These are phyloP conservation scores for Ictalurus furcatus DNA, from an alignment of 2,113 vertebrate species.

Conservation along the genomic window DNA sequence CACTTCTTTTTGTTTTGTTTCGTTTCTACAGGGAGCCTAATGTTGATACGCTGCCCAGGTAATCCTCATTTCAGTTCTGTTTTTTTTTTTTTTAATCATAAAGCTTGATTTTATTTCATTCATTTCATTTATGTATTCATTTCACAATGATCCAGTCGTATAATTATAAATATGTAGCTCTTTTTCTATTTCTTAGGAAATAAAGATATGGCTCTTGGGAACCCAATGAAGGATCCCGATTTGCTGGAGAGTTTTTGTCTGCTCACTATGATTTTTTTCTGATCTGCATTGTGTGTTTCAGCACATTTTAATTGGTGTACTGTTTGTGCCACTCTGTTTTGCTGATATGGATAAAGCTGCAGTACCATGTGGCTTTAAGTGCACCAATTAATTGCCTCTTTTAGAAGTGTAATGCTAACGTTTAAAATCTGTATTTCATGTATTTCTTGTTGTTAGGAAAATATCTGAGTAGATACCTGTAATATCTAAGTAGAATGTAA, in stretches of 20 bases:
- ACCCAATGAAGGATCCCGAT: not conserved
- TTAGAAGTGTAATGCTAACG: not conserved
- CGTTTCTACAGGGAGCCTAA: conserved; percentile 67
- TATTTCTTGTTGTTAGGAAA: not conserved
- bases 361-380: not conserved
- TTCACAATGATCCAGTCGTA: not conserved
- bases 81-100: not conserved
- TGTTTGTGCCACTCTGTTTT: not conserved
- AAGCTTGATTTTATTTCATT: too few relatives aligned
- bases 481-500: not conserved
- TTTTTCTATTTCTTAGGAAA: conserved; percentile 31
- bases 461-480: not conserved
- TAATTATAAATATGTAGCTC: not conserved
- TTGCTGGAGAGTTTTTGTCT: not conserved
- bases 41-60: conserved; percentile 73
- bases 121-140: not conserved
- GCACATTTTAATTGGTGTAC: not conserved
- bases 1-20: not conserved
- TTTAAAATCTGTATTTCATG: not conserved
- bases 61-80: not conserved
- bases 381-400: not conserved
- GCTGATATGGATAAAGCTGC: not conserved
- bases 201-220: not conserved
- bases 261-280: not conserved
- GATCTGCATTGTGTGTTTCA: not conserved